Evolutionary conservation across 2,888 invertebrate genomes (phyloP), one percentile per base, ranked within the genome.

Genomic region (Embidobia sp.): DNA sequence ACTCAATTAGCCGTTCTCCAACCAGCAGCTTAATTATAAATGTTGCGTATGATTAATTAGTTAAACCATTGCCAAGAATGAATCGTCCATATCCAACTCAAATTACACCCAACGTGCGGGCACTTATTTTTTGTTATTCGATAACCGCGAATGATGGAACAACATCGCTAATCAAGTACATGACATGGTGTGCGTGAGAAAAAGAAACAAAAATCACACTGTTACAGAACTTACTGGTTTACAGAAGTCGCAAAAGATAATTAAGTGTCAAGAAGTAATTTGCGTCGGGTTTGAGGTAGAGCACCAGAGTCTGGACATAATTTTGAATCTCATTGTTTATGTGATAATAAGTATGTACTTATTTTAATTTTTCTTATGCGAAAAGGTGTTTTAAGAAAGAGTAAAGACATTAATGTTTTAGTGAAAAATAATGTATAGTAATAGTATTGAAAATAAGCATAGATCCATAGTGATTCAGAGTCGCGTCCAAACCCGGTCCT

Each of bases 11-110:
- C 7, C 10, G 35, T 63, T 49, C 77, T 72, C 35, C 19, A 51
- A 51, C 3, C 1, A n/a, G 2, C 3, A 31, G 0, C n/a, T 42
- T 49, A 44, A 49, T 48, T 64, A 35, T 66, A 64, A 57, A 57
- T 55, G 66, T 55, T 44, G 37, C 57, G 40, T 59, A 53, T 64
- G 51, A 73, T 70, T 63, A 55, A 73, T 73, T 40, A 77, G 61
- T 70, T 70, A 77, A 63, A 70, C 77, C 77, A 78, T 53, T 67
- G 72, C 72, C 73, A 75, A 79, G 61, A 69, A 48, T 61, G 63
- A 44, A 61, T 67, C n/a, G 35, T 69, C 66, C 55, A 73, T 63
- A 59, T 53, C 67, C 64, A 61, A 75, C 46, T 72, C 42, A 78
- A 78, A 63, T 46, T 57, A 72, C 67, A 67, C 64, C 69, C 76